Base-by-base conservation (phyloP, 2,888 invertebrate genomes). In the Lithophane semibrunnea region DNA sequence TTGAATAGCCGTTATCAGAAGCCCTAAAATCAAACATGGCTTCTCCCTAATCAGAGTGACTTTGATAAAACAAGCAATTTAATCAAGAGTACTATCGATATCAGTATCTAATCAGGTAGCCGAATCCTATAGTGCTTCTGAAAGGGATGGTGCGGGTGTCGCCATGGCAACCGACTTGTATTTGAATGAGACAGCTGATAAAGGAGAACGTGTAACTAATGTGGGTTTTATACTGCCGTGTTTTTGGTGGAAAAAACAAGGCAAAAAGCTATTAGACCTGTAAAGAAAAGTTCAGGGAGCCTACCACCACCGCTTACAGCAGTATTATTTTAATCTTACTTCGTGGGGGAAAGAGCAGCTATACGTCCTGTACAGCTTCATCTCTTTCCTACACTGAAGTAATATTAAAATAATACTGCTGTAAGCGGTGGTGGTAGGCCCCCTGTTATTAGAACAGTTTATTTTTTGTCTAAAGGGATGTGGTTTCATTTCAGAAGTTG, bases 81-180 rank as follows among this genome's bases (percentile, higher is more conserved):
- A 85, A 85, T 83, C 71, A 85, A 67, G 16, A 73, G 37, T 71
- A 64, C 70, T 58, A 21, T 76, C 63, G 61, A 60, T 74, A 75
- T 64, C 83, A 56, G 54, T 83, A 79, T 77, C 65, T 86, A 81
- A 87, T 86, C 82, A 85, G 4, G 9, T 60, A 64, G 56, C 37
- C 79, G 44, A 80, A 73, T 73, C 44, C 70, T 65, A 63, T 82
- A 82, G 77, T 78, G 87, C 87, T 88, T 86, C 84, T n/a, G 74
- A 78, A 71, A 83, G 65, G 77, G 70, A 80, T 54, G 74, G 77
- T 18, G 58, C 42, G 13, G 47, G 49, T 56, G 80, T 85, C 76
- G 52, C 63, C 56, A 78, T 77, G 49, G 80, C 66, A 81, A 75
- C 80, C 47, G 37, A 24, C 42, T 68, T n/a, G 85, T 72, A 68